Conservation (phyloP, 1,140 invertebrate species). For the Neocloeon triangulifer region DNA sequence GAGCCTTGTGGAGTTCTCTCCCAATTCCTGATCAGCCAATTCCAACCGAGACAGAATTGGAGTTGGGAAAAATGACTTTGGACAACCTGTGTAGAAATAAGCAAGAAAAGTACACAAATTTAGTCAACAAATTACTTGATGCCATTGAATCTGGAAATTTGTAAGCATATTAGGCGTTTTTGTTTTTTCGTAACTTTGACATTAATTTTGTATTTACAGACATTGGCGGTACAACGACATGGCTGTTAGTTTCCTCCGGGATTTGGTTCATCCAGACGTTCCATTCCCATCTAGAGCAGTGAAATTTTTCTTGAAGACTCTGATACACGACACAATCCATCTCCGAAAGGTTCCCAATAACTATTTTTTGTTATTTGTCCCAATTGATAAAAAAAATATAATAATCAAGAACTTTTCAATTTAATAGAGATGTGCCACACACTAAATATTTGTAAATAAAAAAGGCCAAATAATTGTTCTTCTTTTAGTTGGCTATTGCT, state of each 20-base stretch:
- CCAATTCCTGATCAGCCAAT: constrained; percentile 11
- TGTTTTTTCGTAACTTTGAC: constrained; percentile 1
- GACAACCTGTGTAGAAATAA: constrained; percentile 20
- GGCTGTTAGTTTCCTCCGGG: constrained; percentile 42
- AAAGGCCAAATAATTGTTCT: constrained; percentile 2
- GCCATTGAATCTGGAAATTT: constrained; percentile 38
- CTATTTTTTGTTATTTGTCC: not conserved
- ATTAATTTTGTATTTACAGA: constrained; percentile 18
- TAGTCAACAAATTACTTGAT: constrained; percentile 35
- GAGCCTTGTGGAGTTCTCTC: constrained; percentile 18
- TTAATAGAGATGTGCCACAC: not conserved
- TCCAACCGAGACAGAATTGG: constrained; percentile 18
- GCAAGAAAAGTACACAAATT: constrained; percentile 27
- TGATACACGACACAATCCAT: constrained; percentile 52
- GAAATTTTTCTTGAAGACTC: constrained; percentile 34
- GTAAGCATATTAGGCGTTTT: constrained; percentile 36
- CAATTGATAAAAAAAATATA: not conserved
- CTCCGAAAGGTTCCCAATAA: constrained; percentile 34
- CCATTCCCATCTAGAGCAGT: constrained; percentile 35
- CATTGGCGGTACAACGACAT: constrained; percentile 64
- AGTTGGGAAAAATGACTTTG: constrained; percentile 18
- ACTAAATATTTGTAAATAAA: no score
- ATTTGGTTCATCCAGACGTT: constrained; percentile 46
- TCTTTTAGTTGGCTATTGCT: constrained; percentile 28
- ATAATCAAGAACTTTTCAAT: not conserved